A percentile compares a stretch with the other conserved stretches of the same genome.
Conservation (phyloP, 2,797 vertebrate genomes). For the Characodon lateralis region DNA sequence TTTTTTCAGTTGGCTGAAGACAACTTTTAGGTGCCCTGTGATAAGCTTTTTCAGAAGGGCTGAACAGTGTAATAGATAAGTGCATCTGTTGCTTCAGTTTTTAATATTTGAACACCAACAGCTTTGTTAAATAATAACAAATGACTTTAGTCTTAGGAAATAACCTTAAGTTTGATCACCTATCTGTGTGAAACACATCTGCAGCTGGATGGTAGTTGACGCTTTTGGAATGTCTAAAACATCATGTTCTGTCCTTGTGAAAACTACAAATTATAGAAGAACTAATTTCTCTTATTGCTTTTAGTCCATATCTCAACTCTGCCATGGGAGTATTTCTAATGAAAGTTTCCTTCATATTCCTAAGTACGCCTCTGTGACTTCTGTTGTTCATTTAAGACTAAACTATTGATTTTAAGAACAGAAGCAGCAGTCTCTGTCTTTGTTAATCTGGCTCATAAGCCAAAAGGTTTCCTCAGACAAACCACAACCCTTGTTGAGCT, state of each 20-base stretch:
- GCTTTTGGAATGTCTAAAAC: neutral
- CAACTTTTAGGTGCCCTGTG: neutral
- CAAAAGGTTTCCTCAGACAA: neutral
- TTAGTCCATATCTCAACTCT: neutral
- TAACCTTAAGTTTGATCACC: neutral
- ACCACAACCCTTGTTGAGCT: neutral
- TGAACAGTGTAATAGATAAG: conserved; percentile 12
- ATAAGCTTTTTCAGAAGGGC: neutral
- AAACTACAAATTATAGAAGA: neutral
- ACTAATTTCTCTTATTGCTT: neutral
- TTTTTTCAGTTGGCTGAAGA: conserved; percentile 9
- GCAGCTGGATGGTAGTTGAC: neutral
- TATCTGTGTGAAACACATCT: neutral
- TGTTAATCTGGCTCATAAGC: neutral
- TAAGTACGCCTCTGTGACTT: neutral
- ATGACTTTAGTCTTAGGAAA: neutral
- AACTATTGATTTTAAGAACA: neutral
- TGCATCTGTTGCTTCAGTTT: neutral
- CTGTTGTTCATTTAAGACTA: neutral
- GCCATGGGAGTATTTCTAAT: neutral
- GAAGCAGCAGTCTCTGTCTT: neutral
- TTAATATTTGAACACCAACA: neutral
- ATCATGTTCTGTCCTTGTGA: neutral
- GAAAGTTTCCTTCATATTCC: neutral
- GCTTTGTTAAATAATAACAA: neutral